Base-by-base conservation (phyloP, 2,113 vertebrate species). In the Illadopsis cleaveri region DNA sequence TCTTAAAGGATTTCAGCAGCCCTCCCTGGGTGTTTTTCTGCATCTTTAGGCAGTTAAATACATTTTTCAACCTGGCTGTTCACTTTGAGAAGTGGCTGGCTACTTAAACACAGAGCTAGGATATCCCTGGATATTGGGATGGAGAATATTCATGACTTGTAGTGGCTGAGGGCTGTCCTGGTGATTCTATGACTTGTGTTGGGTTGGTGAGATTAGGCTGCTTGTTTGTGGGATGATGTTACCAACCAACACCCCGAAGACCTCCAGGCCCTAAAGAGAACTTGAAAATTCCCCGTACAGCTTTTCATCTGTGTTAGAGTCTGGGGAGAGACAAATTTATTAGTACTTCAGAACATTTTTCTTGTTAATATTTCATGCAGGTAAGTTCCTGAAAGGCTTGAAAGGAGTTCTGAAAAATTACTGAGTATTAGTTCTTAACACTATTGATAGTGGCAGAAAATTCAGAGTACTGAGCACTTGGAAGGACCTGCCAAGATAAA, bases 361-460 rank as follows among this genome's bases (percentile, higher is more conserved):
- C 48, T 44, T 78, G 62, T 78, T 90, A 78, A 73, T 95, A 89
- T 93, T 93, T 92, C 91, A 78, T 92, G 65, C 12, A 23, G 86
- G 30, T 57, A 58, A 83, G 80, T 69, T 88, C 38, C 56, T 86
- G 91, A 83, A 93, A 93, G 50, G 79, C 75, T 83, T 88, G 87
- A 91, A 92, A 95, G 48, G 70, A 90, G 37, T 48, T 72, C 38
- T 85, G 84, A 89, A 76, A 94, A 90, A 93, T 94, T 86, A 89
- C 68, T 0, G 2, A 77, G 56, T 81, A 75, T 86, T 81, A 75
- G 76, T 82, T 82, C 38, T 73, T 90, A 90, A 51, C 21, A 4
- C n/a, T 75, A 4, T 62, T 30, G 80, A 78, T 44, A 50, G 54
- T 30, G 10, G 38, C 11, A 15, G 72, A 66, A 81, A 89, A 89